Evolutionary conservation across 2,888 invertebrate species (phyloP).

Genomic region (Heterodera filipjevi): DNA sequence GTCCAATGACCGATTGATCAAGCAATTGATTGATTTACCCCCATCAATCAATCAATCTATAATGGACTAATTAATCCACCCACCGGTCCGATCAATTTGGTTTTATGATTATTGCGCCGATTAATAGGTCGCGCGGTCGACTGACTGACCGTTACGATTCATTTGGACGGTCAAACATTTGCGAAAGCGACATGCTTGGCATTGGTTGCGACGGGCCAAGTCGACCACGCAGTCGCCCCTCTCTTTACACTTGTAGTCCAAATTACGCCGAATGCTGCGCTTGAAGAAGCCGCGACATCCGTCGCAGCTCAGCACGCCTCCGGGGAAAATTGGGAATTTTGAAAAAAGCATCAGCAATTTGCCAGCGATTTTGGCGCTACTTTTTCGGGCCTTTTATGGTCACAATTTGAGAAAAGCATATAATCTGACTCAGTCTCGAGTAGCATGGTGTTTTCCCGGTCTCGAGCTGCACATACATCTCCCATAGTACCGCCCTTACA

Average conservation of each 20-base stretch:
- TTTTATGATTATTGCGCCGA: neutral
- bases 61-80: neutral
- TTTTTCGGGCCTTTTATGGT: too few relatives aligned
- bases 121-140: neutral
- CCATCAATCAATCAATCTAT: neutral
- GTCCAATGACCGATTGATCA: too few relatives aligned
- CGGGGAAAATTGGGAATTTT: neutral
- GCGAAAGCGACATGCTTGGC: conserved; percentile 63
- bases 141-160: conserved; percentile 31
- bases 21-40: neutral
- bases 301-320: conserved; percentile 47
- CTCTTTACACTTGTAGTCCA: conserved; percentile 65
- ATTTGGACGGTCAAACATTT: conserved; percentile 32
- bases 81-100: neutral
- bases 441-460: too few relatives aligned
- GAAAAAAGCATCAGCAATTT: too few relatives aligned
- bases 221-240: conserved; percentile 63
- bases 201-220: conserved; percentile 65
- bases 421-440: too few relatives aligned
- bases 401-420: too few relatives aligned
- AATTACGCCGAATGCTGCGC: conserved; percentile 56
- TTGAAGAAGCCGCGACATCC: conserved; percentile 57
- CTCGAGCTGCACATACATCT: too few relatives aligned
- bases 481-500: too few relatives aligned
- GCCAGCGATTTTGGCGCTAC: too few relatives aligned